Conservation (phyloP, 2,888 invertebrate species). For the Folsomia candida region DNA sequence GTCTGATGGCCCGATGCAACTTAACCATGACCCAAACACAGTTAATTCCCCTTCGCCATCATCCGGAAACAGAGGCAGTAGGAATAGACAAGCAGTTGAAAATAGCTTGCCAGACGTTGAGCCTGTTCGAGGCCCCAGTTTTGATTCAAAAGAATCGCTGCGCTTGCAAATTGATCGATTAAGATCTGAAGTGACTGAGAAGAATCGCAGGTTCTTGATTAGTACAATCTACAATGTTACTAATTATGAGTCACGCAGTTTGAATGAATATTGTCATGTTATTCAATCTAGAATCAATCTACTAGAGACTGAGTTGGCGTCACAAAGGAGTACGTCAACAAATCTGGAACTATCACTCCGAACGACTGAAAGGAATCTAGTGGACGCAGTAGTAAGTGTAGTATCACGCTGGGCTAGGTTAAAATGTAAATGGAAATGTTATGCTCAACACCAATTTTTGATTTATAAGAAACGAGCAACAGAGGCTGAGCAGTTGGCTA, state of each 20-base stretch:
- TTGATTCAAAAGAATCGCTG: slow-evolving; percentile 34
- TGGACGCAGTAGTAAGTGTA: slow-evolving; percentile 32
- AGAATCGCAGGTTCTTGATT: slow-evolving; percentile 38
- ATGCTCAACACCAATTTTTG: background rate
- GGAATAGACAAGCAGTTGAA: slow-evolving; percentile 7
- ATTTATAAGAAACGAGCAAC: slow-evolving; percentile 62
- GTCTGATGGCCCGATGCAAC: slow-evolving; percentile 65
- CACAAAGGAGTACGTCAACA: slow-evolving; percentile 32
- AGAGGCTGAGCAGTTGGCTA: slow-evolving; percentile 61
- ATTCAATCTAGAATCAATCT: slow-evolving; percentile 39
- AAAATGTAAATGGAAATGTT: background rate
- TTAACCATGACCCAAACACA: slow-evolving; percentile 18
- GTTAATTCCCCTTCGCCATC: slow-evolving; percentile 16
- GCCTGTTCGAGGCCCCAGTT: slow-evolving; percentile 29
- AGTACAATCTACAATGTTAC: background rate
- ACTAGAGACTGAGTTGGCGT: slow-evolving; percentile 38
- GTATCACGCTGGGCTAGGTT: too few species aligned
- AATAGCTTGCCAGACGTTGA: slow-evolving; percentile 22
- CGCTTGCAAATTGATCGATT: slow-evolving; percentile 40
- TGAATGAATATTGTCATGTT: background rate
- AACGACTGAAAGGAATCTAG: slow-evolving; percentile 31
- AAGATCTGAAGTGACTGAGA: slow-evolving; percentile 40
- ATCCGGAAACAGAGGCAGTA: slow-evolving; percentile 9
- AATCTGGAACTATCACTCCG: slow-evolving; percentile 31
- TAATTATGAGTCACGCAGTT: background rate